Conservation (phyloP, 92 coral and sea anemone species). For the Plumapathes pennacea region DNA sequence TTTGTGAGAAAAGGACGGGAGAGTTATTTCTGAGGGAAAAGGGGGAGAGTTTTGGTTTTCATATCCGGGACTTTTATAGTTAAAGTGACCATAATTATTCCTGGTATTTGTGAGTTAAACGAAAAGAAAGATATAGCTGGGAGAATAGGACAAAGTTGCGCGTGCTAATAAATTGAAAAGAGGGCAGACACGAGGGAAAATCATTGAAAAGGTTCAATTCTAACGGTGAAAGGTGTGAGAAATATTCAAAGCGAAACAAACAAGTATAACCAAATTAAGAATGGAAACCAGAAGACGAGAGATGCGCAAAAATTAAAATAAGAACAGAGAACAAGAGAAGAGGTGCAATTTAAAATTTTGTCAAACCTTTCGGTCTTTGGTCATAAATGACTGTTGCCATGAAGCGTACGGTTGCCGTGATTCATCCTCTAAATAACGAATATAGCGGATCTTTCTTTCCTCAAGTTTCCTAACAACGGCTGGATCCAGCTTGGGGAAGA, state of each 20-base stretch:
- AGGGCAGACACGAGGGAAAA: neutral
- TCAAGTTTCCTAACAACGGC: constrained; percentile 46
- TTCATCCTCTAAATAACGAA: constrained; percentile 56
- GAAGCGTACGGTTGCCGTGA: constrained; percentile 55
- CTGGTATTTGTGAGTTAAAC: no score
- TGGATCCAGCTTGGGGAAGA: constrained; percentile 65
- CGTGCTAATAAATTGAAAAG: no score
- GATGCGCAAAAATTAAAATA: neutral
- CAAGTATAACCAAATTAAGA: neutral
- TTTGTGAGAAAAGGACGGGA: no score
- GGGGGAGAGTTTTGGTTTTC: no score
- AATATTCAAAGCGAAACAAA: neutral
- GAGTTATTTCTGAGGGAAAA: no score
- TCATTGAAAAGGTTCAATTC: neutral
- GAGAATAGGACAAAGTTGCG: no score
- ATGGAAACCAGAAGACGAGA: neutral
- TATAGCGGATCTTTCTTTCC: constrained; percentile 68
- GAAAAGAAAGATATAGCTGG: no score
- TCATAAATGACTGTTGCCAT: constrained; percentile 84
- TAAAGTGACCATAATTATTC: no score
- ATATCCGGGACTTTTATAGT: no score
- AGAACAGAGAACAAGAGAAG: neutral
- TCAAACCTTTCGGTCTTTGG: constrained; percentile 52
- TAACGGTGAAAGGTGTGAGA: neutral
- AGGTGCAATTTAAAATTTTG: neutral